Base-by-base conservation (phyloP, 1,140 invertebrate genomes). In the Drusus annulatus region DNA sequence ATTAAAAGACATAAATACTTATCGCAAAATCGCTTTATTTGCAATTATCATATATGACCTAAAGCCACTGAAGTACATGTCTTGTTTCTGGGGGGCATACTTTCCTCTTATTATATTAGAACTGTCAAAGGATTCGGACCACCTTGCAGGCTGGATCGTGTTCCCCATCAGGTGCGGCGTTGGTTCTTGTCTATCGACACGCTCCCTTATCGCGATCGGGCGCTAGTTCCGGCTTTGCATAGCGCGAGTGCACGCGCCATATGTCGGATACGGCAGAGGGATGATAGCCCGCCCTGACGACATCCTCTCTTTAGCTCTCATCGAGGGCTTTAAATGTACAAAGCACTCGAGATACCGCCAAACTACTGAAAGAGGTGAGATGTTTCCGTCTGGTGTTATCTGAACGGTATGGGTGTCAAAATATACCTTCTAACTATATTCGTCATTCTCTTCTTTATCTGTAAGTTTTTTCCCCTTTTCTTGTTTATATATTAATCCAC, bases 121-220 rank as follows among this genome's bases (percentile, higher is more conserved):
- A 56, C 54, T 56, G 54, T 56, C 19, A 17, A 56, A 17, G n/a
- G 19, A 17, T n/a, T 28, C 3, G 13, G 25, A 25, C 21, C 62
- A 65, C 25, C 62, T 16, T n/a, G 62, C 62, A 28, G 6, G 28
- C 13, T n/a, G 25, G 7, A 65, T n/a, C 62, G 36, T 45, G 31
- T 50, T 45, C 19, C 21, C 16, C 23, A 23, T 69, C 65, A 69
- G 45, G 65, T 69, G 65, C 45, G n/a, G 36, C 31, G 16, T 45
- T 50, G 65, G 19, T 10, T 16, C 17, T 60, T 75, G 73, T 60
- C 73, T 56, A 25, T 58, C 56, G 21, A 75, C 73, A 75, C 51
- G 73, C 13, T 6, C 31, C 31, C 25, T 31, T 75, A 58, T 75
- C 56, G 28, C n/a, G 65, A 69, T 69, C 7, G 65, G 36, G 36